phyloP scores from a whole-genome alignment of 2,113 vertebrate species.

The Meriones unguiculatus region DNA sequence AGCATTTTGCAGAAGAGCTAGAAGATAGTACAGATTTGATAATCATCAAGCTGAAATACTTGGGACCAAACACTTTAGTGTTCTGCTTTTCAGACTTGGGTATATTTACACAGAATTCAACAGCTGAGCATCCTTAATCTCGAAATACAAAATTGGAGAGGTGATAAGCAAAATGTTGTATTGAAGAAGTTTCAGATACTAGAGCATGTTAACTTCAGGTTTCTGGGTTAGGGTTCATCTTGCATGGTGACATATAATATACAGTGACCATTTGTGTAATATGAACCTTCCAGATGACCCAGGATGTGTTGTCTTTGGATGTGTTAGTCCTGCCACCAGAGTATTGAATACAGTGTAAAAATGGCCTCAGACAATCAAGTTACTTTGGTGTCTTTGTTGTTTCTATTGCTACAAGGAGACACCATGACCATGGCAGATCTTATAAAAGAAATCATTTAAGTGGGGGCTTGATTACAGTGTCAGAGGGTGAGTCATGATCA shows the following conservation, averaged over 20 bases:
- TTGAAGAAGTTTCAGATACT: background rate
- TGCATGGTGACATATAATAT: background rate
- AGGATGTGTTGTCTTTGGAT: background rate
- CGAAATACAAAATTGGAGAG: background rate
- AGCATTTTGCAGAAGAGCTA: slow-evolving; percentile 17
- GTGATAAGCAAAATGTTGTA: background rate
- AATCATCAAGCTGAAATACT: background rate
- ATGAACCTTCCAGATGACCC: background rate
- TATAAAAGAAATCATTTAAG: background rate
- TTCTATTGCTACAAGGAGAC: background rate
- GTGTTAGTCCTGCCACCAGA: background rate
- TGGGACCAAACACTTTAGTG: background rate
- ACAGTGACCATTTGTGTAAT: background rate
- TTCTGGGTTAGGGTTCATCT: background rate
- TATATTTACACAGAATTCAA: background rate
- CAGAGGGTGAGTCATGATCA: background rate
- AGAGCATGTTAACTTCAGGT: background rate
- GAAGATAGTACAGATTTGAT: background rate
- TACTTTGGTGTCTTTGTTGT: background rate
- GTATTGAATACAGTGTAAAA: background rate
- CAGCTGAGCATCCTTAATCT: background rate
- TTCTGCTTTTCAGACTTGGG: background rate
- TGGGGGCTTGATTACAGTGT: background rate
- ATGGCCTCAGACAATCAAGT: background rate
- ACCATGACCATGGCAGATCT: background rate